These are phyloP conservation scores for Echinometra lucunter DNA, from an alignment of 53 echinoderm and acorn worm species.

Conservation along the genomic window DNA sequence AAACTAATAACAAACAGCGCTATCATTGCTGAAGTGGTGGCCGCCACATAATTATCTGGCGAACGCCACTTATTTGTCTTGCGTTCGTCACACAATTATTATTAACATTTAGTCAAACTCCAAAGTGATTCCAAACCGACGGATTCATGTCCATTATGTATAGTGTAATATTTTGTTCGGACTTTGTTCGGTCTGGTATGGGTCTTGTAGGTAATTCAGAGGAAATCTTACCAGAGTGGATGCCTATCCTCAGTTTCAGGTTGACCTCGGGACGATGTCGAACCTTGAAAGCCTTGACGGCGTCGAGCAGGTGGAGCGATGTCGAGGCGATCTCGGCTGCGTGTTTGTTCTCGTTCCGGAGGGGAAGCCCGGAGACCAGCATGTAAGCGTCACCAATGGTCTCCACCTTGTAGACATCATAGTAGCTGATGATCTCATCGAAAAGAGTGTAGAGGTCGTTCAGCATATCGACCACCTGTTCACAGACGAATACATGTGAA, in stretches of 20 bases:
- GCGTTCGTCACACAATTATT: no score
- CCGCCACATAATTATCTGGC: no score
- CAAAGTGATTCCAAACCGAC: no score
- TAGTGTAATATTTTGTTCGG: no score
- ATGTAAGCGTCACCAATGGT: slow-evolving; percentile 99
- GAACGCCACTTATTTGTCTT: no score
- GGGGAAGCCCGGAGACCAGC: slow-evolving; percentile 94
- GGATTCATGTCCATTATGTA: no score
- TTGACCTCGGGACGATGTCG: slow-evolving; percentile 90
- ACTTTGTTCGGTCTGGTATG: no score
- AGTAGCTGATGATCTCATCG: slow-evolving; percentile 97
- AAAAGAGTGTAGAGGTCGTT: slow-evolving; percentile 98
- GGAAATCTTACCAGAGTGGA: slow-evolving; percentile 95
- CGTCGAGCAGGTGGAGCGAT: slow-evolving; percentile 90
- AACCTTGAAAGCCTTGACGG: slow-evolving; percentile 87
- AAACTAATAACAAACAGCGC: no score
- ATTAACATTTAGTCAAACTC: no score
- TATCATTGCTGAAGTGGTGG: no score
- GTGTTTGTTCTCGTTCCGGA: slow-evolving; percentile 83
- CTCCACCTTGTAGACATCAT: slow-evolving; percentile 98
- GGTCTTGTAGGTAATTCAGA: no score
- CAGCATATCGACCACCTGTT: slow-evolving; percentile 93
- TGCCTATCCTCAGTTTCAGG: slow-evolving; percentile 90
- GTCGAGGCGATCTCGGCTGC: slow-evolving; percentile 97
- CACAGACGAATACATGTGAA: not conserved